A percentile compares a stretch with the other conserved stretches of the same genome.
Conservation (phyloP, 2,113 vertebrate genomes). For the Osmerus eperlanus region DNA sequence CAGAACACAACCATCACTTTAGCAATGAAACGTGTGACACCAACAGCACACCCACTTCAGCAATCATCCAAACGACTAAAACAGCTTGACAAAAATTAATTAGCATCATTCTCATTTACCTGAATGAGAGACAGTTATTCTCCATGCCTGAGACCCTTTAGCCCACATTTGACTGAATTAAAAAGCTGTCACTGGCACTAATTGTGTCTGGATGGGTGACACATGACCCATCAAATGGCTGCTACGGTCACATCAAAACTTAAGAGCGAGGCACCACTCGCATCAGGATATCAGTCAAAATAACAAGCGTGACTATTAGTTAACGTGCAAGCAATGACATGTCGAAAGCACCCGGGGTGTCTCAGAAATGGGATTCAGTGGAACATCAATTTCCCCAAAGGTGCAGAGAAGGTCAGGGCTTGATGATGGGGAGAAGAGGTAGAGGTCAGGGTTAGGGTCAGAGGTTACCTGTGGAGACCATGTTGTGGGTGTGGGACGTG, state of each 20-base stretch:
- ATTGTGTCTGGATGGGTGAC: too few species aligned
- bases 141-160: conserved; percentile 1
- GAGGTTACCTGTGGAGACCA: conserved; percentile 89
- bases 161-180: neutral
- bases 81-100: conserved; percentile 52
- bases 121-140: conserved; percentile 42
- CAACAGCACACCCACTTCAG: conserved; percentile 46
- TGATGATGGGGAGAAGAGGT: too few species aligned
- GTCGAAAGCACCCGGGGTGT: too few species aligned
- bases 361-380: too few species aligned
- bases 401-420: too few species aligned
- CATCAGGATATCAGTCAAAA: too few species aligned
- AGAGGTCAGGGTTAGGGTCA: neutral
- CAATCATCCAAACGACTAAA: conserved; percentile 51
- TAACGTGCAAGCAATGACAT: too few species aligned
- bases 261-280: too few species aligned
- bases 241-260: too few species aligned
- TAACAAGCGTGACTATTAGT: too few species aligned
- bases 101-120: conserved; percentile 51
- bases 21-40: conserved; percentile 37
- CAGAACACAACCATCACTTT: conserved; percentile 15
- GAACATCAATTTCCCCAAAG: too few species aligned
- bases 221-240: too few species aligned
- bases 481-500: conserved; percentile 85
- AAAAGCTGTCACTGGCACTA: neutral